Conservation (phyloP, 2,113 vertebrate genomes). For the Eolophus roseicapilla region DNA sequence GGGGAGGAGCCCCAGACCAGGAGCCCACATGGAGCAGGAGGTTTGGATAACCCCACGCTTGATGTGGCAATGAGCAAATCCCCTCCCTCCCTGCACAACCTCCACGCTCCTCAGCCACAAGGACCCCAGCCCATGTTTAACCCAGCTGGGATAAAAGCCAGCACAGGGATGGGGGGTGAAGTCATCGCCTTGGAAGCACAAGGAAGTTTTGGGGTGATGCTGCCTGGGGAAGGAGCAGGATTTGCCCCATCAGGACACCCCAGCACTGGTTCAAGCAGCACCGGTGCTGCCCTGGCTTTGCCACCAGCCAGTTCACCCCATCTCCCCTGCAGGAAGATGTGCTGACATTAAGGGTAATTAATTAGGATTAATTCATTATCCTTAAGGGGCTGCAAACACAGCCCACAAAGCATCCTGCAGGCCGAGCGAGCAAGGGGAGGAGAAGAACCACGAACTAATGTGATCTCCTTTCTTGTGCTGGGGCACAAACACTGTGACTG, state of each 20-base stretch:
- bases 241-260: neutral
- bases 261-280: neutral
- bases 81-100: neutral
- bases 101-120: neutral
- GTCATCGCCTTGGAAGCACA: neutral
- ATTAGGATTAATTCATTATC: neutral
- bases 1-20: neutral
- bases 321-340: neutral
- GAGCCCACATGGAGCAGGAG: neutral
- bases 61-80: neutral
- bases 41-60: neutral
- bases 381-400: neutral
- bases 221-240: neutral
- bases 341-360: neutral
- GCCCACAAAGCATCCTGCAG: neutral
- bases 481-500: rapidly evolving
- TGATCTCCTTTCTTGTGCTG: rapidly evolving
- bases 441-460: rapidly evolving
- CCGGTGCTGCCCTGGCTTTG: rapidly evolving
- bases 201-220: neutral
- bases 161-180: neutral
- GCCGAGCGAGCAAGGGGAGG: neutral
- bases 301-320: neutral
- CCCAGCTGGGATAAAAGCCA: neutral
- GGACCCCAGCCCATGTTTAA: neutral